Evolutionary conservation across 2,113 vertebrate species (phyloP).

Genomic region (Eptesicus fuscus): DNA sequence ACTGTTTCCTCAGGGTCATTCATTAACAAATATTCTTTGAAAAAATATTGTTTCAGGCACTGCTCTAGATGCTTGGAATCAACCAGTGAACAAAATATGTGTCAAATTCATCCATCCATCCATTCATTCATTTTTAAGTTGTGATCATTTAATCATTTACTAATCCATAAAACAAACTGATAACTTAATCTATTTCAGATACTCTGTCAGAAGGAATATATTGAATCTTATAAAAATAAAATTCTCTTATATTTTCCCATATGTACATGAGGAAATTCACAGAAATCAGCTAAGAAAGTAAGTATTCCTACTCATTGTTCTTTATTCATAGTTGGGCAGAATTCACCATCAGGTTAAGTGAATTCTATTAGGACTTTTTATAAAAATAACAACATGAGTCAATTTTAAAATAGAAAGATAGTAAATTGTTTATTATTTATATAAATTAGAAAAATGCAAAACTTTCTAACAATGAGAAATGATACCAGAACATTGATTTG

Average conservation of each 20-base stretch:
- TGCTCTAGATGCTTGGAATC: not conserved
- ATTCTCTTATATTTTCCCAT: not conserved
- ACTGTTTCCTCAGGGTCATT: not conserved
- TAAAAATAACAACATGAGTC: not conserved
- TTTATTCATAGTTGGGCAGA: not conserved
- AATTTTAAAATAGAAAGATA: not conserved
- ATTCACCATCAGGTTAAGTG: not conserved
- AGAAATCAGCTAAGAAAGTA: not conserved
- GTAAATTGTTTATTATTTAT: not conserved
- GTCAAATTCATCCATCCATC: not conserved
- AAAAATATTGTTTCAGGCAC: not conserved
- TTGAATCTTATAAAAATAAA: not conserved
- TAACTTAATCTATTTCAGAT: not conserved
- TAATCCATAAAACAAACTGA: not conserved
- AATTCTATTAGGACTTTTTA: not conserved
- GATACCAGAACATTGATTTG: not conserved
- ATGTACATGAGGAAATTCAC: not conserved
- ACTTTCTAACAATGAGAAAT: not conserved
- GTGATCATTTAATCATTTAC: not conserved
- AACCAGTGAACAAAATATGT: not conserved
- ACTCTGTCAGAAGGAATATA: not conserved
- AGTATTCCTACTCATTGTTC: not conserved
- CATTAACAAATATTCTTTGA: not conserved
- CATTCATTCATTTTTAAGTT: not conserved
- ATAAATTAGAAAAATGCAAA: not conserved